phyloP scores from a whole-genome alignment of 1,140 invertebrate genomes.

The Pseudomyrmex concolor region DNA sequence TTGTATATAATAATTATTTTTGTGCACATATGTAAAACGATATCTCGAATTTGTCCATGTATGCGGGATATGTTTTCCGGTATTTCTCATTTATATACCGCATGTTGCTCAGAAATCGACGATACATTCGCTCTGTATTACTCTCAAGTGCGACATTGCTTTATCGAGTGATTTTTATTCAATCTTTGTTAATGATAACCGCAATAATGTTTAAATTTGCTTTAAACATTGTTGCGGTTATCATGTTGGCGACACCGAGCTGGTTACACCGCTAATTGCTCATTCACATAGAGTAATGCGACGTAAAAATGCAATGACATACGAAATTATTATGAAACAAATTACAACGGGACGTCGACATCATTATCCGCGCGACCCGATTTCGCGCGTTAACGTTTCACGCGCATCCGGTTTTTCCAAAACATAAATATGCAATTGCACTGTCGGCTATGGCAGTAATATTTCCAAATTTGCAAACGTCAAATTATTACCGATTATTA shows the following conservation, averaged over 20 bases:
- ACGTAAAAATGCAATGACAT: constrained; percentile 43
- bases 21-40: no score
- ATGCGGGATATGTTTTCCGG: no score
- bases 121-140: background rate
- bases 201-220: constrained; percentile 1
- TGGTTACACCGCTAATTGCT: constrained; percentile 29
- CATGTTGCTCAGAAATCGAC: background rate
- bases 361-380: constrained; percentile 19
- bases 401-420: constrained; percentile 13
- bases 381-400: constrained; percentile 46
- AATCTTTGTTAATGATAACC: constrained; percentile 22
- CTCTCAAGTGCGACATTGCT: background rate
- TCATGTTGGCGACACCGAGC: constrained; percentile 15
- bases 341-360: constrained; percentile 31
- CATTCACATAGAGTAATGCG: constrained; percentile 42
- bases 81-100: no score
- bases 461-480: constrained; percentile 2
- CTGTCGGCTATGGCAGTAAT: background rate
- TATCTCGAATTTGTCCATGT: no score
- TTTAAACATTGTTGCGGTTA: no score
- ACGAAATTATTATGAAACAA: constrained; percentile 42
- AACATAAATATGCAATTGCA: constrained; percentile 37
- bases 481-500: constrained; percentile 5
- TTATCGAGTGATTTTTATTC: background rate
- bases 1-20: no score